Evolutionary conservation across 2,113 vertebrate genomes (phyloP).

Genomic region (pig (Sus scrofa)): DNA sequence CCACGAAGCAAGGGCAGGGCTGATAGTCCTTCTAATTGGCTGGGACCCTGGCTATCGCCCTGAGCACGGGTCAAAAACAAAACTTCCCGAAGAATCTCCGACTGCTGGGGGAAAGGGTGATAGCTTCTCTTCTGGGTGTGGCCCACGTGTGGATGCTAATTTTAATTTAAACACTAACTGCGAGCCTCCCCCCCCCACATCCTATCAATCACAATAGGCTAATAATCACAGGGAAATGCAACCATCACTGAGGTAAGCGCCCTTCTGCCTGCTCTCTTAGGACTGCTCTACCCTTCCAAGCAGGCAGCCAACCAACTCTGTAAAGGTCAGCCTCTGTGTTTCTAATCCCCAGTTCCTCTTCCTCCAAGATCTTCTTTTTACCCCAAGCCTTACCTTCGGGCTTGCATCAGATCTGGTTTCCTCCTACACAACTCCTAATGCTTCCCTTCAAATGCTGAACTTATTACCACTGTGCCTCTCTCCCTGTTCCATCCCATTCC

Average conservation of each 20-base stretch:
- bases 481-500: not conserved
- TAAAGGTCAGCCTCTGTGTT: not conserved
- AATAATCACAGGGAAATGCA: not conserved
- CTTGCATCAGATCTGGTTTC: not conserved
- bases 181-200: not conserved
- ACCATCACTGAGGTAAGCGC: not conserved
- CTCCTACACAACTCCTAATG: not conserved
- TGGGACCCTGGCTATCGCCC: not conserved
- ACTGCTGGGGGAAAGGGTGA: not conserved
- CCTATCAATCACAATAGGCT: not conserved
- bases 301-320: not conserved
- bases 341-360: slow-evolving; percentile 28
- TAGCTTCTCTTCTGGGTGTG: not conserved
- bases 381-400: not conserved
- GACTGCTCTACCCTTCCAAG: not conserved
- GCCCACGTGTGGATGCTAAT: not conserved
- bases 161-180: not conserved
- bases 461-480: not conserved
- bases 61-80: not conserved
- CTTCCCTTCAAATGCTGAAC: not conserved
- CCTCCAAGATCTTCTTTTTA: slow-evolving; percentile 1
- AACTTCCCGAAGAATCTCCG: not conserved
- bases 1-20: not conserved
- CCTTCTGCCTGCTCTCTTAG: not conserved
- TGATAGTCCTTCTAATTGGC: not conserved